A percentile compares a stretch with the other conserved stretches of the same genome.
These are phyloP conservation scores for Benitochromis conjunctus DNA, from an alignment of 2,113 vertebrate species.

Conservation along the genomic window DNA sequence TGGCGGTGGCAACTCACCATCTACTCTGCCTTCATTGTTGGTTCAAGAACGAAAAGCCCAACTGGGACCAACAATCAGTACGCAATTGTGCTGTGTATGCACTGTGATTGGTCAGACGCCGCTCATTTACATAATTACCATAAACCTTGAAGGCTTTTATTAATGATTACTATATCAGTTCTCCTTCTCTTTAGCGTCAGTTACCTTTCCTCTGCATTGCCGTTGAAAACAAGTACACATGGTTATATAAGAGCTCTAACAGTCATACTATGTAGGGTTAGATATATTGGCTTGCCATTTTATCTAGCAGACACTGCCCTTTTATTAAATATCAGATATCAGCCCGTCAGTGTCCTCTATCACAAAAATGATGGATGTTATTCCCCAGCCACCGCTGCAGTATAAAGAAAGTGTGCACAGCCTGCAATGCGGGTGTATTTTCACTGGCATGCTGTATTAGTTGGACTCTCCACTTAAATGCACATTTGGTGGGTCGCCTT, in stretches of 20 bases:
- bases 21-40: background rate
- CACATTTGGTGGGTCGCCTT: background rate
- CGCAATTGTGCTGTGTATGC: background rate
- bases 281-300: slow-evolving; percentile 47
- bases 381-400: background rate
- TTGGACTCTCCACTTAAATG: background rate
- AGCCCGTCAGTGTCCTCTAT: background rate
- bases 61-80: background rate
- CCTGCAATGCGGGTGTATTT: slow-evolving; percentile 7
- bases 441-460: background rate
- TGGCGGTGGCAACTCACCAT: background rate
- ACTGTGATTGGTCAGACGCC: background rate
- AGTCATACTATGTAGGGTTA: background rate
- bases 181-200: background rate
- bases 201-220: background rate
- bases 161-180: background rate
- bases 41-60: background rate
- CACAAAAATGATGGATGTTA: slow-evolving; percentile 25
- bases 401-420: background rate
- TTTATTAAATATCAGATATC: slow-evolving; percentile 53
- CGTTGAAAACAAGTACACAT: background rate
- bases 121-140: background rate
- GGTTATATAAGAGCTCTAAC: background rate
- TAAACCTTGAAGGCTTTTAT: background rate
- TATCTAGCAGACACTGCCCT: slow-evolving; percentile 38